A percentile compares a stretch with the other conserved stretches of the same genome.
phyloP scores from a whole-genome alignment of 2,888 invertebrate genomes.

The Nomada goodeniana region DNA sequence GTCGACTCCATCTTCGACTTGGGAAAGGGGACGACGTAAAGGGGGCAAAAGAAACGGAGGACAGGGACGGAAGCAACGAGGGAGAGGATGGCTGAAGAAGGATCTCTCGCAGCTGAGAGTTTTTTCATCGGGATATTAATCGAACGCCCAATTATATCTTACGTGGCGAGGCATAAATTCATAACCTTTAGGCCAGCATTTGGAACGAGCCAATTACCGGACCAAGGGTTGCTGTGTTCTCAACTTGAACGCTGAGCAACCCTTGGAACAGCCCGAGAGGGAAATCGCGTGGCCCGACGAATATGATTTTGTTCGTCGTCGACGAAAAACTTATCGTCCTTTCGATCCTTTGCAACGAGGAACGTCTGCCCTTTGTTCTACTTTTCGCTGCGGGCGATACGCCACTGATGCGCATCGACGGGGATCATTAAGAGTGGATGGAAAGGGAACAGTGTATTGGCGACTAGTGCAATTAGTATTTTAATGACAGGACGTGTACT shows the following conservation, averaged over 20 bases:
- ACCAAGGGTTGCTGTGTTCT: slow-evolving; percentile 48
- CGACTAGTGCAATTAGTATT: slow-evolving; percentile 33
- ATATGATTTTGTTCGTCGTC: slow-evolving; percentile 28
- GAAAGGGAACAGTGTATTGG: neutral
- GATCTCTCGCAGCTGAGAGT: neutral
- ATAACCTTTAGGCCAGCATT: slow-evolving; percentile 74
- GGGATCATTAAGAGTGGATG: slow-evolving; percentile 14
- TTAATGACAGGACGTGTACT: slow-evolving; percentile 23
- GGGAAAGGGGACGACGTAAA: neutral
- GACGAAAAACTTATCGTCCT: slow-evolving; percentile 18
- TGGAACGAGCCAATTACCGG: slow-evolving; percentile 77
- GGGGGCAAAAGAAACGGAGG: neutral
- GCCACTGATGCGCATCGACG: neutral
- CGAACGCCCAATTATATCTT: slow-evolving; percentile 79
- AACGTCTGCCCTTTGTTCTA: neutral
- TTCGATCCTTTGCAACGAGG: neutral
- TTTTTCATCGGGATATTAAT: slow-evolving; percentile 79
- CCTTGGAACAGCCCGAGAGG: slow-evolving; percentile 41
- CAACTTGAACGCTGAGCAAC: slow-evolving; percentile 40
- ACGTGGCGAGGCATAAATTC: slow-evolving; percentile 78
- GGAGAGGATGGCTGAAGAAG: neutral
- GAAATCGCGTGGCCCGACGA: slow-evolving; percentile 31
- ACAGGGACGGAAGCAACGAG: neutral
- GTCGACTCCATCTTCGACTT: neutral
- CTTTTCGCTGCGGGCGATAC: no score